A percentile compares a stretch with the other conserved stretches of the same genome.
phyloP scores from a whole-genome alignment of 2,888 invertebrate genomes.

The Boloria euphrosyne region DNA sequence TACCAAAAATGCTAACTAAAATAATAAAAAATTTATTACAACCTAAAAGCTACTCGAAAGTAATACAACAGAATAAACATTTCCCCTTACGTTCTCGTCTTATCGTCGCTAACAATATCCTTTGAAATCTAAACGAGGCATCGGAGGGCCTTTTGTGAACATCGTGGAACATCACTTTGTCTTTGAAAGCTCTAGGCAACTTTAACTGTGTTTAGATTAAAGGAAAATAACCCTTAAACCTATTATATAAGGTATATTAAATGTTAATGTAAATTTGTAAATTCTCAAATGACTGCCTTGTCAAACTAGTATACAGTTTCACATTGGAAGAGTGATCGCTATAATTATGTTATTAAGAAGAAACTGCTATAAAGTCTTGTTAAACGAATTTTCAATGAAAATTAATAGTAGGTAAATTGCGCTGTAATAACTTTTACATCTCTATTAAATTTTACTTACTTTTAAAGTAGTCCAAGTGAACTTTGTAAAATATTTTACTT shows the following conservation, averaged over 20 bases:
- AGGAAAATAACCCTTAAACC: conserved; percentile 7
- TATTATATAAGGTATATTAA: background rate
- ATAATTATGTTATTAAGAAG: conserved; percentile 24
- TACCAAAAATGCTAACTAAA: background rate
- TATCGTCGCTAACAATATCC: conserved; percentile 42
- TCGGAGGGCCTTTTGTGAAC: conserved; percentile 49
- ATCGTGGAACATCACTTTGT: conserved; percentile 54
- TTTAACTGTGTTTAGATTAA: conserved; percentile 1
- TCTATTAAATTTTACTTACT: no score
- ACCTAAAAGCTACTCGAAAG: conserved; percentile 7
- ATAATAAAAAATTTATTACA: conserved; percentile 1
- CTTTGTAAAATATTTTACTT: no score
- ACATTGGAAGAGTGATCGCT: conserved; percentile 20
- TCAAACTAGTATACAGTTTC: conserved; percentile 25
- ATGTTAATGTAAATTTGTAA: conserved; percentile 6
- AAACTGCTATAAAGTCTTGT: conserved; percentile 2
- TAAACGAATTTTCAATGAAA: background rate
- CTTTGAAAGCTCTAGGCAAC: conserved; percentile 45
- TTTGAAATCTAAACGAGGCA: conserved; percentile 52
- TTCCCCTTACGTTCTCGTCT: conserved; percentile 20
- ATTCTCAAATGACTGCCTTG: conserved; percentile 27
- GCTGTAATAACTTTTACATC: no score
- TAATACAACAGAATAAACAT: conserved; percentile 25
- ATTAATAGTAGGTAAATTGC: conserved; percentile 4
- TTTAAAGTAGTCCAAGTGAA: no score